Conservation (phyloP, 1,140 invertebrate species). For the Leptinotarsa defecta region DNA sequence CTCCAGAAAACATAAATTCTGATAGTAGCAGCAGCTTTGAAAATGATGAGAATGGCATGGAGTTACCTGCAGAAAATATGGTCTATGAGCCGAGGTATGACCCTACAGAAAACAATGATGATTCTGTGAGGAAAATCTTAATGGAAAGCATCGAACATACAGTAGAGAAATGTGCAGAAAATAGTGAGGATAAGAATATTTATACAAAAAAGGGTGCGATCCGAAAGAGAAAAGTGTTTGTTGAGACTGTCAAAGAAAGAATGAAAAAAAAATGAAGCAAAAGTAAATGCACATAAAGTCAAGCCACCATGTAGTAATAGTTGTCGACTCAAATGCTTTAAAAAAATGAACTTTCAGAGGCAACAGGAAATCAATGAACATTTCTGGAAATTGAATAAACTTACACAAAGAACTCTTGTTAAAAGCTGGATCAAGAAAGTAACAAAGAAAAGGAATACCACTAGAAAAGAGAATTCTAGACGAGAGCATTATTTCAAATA, state of each 20-base stretch:
- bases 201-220: conserved; percentile 26
- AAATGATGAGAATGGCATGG: background rate
- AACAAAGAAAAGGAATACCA: conserved; percentile 26
- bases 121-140: background rate
- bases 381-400: conserved; percentile 24
- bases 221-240: conserved; percentile 29
- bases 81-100: background rate
- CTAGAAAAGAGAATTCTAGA: conserved; percentile 15
- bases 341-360: conserved; percentile 24
- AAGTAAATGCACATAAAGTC: conserved; percentile 22
- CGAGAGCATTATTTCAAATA: conserved; percentile 25
- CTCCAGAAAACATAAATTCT: background rate
- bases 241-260: conserved; percentile 25
- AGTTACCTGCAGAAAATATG: background rate
- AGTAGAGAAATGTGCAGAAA: background rate
- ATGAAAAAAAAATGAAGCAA: conserved; percentile 23
- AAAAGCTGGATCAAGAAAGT: conserved; percentile 20
- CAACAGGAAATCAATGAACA: conserved; percentile 29
- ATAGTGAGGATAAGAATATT: background rate
- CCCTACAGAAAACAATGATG: background rate
- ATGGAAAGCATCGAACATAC: background rate
- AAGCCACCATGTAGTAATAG: conserved; percentile 29
- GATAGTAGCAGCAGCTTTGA: background rate
- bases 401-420: conserved; percentile 25
- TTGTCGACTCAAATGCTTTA: conserved; percentile 28